Conservation (phyloP, 2,888 invertebrate genomes). For the Cryptocephalus primarius region DNA sequence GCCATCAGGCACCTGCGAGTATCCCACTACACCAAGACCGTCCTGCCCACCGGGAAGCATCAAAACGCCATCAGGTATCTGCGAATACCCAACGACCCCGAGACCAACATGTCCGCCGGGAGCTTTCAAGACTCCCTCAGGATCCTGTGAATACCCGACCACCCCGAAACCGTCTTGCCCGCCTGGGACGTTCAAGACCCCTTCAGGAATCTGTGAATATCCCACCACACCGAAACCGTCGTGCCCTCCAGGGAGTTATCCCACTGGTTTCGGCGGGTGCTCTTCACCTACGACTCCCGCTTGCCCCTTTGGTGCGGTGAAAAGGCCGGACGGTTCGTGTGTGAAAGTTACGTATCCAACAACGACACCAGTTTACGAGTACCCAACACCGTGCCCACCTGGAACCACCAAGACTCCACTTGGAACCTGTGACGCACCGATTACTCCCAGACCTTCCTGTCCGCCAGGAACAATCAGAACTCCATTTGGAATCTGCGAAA, state of each 20-base stretch:
- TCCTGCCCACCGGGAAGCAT: constrained; percentile 13
- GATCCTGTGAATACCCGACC: constrained; percentile 4
- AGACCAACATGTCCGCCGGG: constrained; percentile 7
- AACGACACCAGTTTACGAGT: neutral
- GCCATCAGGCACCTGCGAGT: neutral
- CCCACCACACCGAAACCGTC: constrained; percentile 6
- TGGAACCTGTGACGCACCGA: constrained; percentile 6
- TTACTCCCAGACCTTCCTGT: constrained; percentile 8
- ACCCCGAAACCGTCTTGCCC: constrained; percentile 7
- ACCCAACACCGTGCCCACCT: constrained; percentile 3
- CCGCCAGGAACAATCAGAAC: constrained; percentile 7
- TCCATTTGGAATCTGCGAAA: constrained; percentile 7
- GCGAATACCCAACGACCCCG: constrained; percentile 6
- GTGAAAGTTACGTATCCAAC: constrained; percentile 4
- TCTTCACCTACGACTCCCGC: neutral
- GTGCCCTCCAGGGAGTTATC: constrained; percentile 12
- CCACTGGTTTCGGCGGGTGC: constrained; percentile 9
- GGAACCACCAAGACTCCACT: constrained; percentile 5
- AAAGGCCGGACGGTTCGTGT: constrained; percentile 5
- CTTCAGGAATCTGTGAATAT: constrained; percentile 6
- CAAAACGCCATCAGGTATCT: constrained; percentile 7
- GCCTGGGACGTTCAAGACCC: constrained; percentile 3
- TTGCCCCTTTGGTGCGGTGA: constrained; percentile 9
- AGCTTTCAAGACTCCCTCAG: constrained; percentile 4
- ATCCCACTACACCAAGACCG: constrained; percentile 6